Percentiles rank a stretch among this genome's conserved stretches.
phyloP scores from a whole-genome alignment of 92 coral and sea anemone species.

The Nematostella vectensis region DNA sequence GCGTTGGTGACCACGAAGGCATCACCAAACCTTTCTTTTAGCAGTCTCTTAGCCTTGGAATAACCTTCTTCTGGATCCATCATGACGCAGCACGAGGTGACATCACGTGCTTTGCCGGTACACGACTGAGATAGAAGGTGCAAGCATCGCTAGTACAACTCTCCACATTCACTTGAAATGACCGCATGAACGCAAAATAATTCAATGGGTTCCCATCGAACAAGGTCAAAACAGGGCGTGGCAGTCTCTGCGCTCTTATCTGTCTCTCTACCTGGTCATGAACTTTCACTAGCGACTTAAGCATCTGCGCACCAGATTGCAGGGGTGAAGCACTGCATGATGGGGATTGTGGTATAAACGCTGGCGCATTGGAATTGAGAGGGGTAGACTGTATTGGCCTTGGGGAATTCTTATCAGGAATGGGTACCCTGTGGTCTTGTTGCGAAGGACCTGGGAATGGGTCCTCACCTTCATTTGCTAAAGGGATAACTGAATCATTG shows the following conservation, averaged over 20 bases:
- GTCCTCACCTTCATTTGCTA: neutral
- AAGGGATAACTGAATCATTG: neutral
- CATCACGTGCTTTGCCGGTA: conserved; percentile 37
- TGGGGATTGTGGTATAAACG: neutral
- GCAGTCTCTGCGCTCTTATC: conserved; percentile 19
- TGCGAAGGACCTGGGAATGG: neutral
- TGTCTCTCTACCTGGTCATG: conserved; percentile 32
- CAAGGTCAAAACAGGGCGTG: conserved; percentile 12
- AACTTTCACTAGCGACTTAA: conserved; percentile 9
- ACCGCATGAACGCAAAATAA: conserved; percentile 14
- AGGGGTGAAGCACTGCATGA: neutral
- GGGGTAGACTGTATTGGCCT: conserved; percentile 1
- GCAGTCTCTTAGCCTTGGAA: conserved; percentile 24
- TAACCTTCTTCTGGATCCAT: conserved; percentile 28
- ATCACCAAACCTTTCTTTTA: conserved; percentile 37
- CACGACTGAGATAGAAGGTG: conserved; percentile 38
- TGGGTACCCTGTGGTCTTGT: conserved; percentile 1
- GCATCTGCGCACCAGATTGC: conserved; percentile 3
- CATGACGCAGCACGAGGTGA: conserved; percentile 19
- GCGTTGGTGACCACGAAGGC: conserved; percentile 35
- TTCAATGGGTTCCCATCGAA: conserved; percentile 34
- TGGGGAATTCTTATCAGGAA: neutral
- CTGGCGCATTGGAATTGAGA: conserved; percentile 4
- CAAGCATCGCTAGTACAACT: conserved; percentile 17
- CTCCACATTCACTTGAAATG: conserved; percentile 22